Evolutionary conservation across 2,888 invertebrate species (phyloP), one percentile per base, ranked within the genome.

Genomic region (Pegoplata infirma): DNA sequence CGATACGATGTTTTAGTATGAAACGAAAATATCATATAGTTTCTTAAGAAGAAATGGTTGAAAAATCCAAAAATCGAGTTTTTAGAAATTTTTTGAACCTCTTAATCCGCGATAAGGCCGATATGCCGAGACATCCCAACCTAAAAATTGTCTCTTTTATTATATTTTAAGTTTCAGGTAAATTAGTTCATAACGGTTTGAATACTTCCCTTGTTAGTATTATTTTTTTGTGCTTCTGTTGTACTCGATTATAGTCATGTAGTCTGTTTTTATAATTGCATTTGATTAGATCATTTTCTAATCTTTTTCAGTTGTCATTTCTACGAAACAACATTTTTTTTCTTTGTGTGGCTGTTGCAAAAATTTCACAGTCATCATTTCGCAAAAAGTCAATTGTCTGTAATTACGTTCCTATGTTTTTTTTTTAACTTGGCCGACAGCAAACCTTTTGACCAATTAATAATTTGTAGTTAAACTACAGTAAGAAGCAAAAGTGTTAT

Each of bases 251-350:
- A 36, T 36, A 36, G 36, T 36, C 36, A 56, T 63, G 47, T 63
- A 63, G 63, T 49, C 44, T 36, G 36, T 36, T 36, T 40, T 28
- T 32, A 46, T 76, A 67, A 76, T 71, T 71, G 59, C 66, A 59
- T 36, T 64, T 61, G 76, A 76, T 72, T 72, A 72, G 55, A 76
- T 76, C 77, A 77, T 77, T 72, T 68, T 77, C 49, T 77, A 72
- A 77, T 67, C 61, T 40, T 68, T 51, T 67, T 19, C 16, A 67
- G 47, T 67, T 77, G 67, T 63, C 72, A 63, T 44, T 72, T 67
- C 66, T 17, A 55, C 36, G 66, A 76, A 76, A 4, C 28, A 19
- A 49, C 10, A 12, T 5, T 19, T 28, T n/a, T 46, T 55, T 58
- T 61, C 47, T 47, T n/a, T n/a, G 12, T 47, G 46, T 55, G 66